Percentiles rank a stretch among this genome's conserved stretches.
Conservation (phyloP, 2,888 invertebrate genomes). For the Lissonota sp. region DNA sequence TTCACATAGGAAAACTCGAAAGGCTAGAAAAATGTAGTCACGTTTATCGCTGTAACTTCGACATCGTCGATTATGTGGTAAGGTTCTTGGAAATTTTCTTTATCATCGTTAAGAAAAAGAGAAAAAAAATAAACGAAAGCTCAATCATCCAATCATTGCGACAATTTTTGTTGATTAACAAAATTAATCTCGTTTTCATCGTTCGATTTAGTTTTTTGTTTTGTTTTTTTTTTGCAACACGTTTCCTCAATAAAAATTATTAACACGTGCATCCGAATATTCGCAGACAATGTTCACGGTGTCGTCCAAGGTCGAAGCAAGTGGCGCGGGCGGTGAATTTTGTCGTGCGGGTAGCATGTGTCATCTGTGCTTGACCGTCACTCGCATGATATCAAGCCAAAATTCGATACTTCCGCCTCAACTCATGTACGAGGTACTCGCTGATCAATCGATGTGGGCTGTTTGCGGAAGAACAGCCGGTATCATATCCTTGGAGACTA, state of each 20-base stretch:
- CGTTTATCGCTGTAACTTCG: slow-evolving; percentile 88
- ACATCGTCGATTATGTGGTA: slow-evolving; percentile 92
- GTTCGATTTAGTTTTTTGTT: slow-evolving; percentile 27
- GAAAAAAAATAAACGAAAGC: not conserved
- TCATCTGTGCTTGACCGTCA: slow-evolving; percentile 91
- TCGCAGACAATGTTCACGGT: slow-evolving; percentile 92
- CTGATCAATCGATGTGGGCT: slow-evolving; percentile 97
- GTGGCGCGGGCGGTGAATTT: slow-evolving; percentile 89
- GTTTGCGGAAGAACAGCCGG: slow-evolving; percentile 96
- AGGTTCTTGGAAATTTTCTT: slow-evolving; percentile 66
- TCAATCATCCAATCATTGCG: not conserved
- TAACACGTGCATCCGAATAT: slow-evolving; percentile 18
- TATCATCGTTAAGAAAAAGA: slow-evolving; percentile 6
- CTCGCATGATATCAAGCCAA: slow-evolving; percentile 82
- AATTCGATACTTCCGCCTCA: slow-evolving; percentile 76
- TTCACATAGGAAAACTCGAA: slow-evolving; percentile 84
- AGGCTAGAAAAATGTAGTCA: slow-evolving; percentile 80
- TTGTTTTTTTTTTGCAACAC: not conserved
- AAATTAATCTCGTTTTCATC: slow-evolving; percentile 11
- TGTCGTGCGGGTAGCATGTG: slow-evolving; percentile 96
- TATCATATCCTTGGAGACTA: slow-evolving; percentile 87
- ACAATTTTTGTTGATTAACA: not conserved
- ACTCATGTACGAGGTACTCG: slow-evolving; percentile 97
- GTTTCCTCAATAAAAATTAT: slow-evolving; percentile 2
- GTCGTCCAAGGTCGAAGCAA: slow-evolving; percentile 91